phyloP scores from a whole-genome alignment of 1,140 invertebrate genomes.

The Formica exsecta region DNA sequence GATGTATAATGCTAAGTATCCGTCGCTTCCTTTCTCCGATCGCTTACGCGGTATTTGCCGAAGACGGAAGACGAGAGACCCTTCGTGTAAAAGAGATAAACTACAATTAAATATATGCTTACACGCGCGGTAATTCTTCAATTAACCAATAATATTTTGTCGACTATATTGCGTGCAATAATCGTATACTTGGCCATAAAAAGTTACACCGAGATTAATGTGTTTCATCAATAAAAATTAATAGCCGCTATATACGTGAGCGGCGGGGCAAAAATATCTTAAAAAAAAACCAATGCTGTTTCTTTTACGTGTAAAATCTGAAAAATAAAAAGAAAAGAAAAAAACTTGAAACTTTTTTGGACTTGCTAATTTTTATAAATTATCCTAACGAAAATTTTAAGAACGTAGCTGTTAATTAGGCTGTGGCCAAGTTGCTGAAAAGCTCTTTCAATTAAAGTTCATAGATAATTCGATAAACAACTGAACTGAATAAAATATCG shows the following conservation, averaged over 20 bases:
- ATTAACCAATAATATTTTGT: slow-evolving; percentile 56
- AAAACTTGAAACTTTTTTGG: background rate
- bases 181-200: background rate
- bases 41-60: background rate
- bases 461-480: background rate
- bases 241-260: background rate
- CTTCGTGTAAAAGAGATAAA: slow-evolving; percentile 20
- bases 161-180: background rate
- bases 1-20: slow-evolving; percentile 6
- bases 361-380: background rate
- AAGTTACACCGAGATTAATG: slow-evolving; percentile 43
- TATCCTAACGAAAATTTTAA: background rate
- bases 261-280: slow-evolving; percentile 11
- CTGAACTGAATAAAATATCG: background rate
- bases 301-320: background rate
- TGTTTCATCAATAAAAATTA: slow-evolving; percentile 60
- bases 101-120: slow-evolving; percentile 48
- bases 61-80: slow-evolving; percentile 26
- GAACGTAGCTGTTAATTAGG: background rate
- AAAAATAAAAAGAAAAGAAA: background rate
- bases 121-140: slow-evolving; percentile 14
- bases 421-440: background rate
- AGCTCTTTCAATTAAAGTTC: background rate
- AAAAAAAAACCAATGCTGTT: background rate
- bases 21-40: slow-evolving; percentile 18